phyloP scores from a whole-genome alignment of 92 coral and sea anemone genomes.

The Bergia puertoricense region DNA sequence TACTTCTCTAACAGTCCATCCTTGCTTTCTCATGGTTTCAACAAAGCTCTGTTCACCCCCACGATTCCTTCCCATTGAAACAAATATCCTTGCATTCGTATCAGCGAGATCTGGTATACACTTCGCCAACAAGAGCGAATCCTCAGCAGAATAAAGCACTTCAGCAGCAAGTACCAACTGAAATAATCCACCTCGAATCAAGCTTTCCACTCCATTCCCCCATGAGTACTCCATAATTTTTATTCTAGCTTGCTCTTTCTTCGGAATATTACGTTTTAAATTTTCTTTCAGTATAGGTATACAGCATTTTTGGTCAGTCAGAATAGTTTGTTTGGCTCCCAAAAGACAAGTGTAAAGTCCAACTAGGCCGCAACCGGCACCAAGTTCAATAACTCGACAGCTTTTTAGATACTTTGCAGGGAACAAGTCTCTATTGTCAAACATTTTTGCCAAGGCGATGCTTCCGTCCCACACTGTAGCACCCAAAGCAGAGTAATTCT shows the following conservation, averaged over 20 bases:
- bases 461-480: slow-evolving; percentile 99
- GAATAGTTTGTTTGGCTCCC: slow-evolving; percentile 74
- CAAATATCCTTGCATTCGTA: slow-evolving; percentile 59
- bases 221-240: slow-evolving; percentile 72
- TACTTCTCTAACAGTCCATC: slow-evolving; percentile 77
- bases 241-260: slow-evolving; percentile 37
- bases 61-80: slow-evolving; percentile 96
- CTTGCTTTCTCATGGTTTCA: slow-evolving; percentile 59
- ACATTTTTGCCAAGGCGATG: slow-evolving; percentile 91
- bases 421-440: slow-evolving; percentile 70
- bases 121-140: slow-evolving; percentile 74
- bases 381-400: slow-evolving; percentile 74
- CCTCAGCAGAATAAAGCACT: slow-evolving; percentile 82
- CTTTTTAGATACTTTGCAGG: slow-evolving; percentile 52
- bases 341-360: slow-evolving; percentile 76
- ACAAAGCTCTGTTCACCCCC: slow-evolving; percentile 80
- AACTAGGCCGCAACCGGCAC: slow-evolving; percentile 94
- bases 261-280: slow-evolving; percentile 60
- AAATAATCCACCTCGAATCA: slow-evolving; percentile 66
- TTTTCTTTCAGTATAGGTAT: slow-evolving; percentile 75
- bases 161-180: slow-evolving; percentile 90
- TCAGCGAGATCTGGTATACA: slow-evolving; percentile 66
- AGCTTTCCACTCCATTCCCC: slow-evolving; percentile 62
- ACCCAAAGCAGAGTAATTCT: slow-evolving; percentile 82
- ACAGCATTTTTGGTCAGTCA: slow-evolving; percentile 82